A percentile compares a stretch with the other conserved stretches of the same genome.
phyloP scores from a whole-genome alignment of 2,888 invertebrate species.

The Ptychoptera albimana region DNA sequence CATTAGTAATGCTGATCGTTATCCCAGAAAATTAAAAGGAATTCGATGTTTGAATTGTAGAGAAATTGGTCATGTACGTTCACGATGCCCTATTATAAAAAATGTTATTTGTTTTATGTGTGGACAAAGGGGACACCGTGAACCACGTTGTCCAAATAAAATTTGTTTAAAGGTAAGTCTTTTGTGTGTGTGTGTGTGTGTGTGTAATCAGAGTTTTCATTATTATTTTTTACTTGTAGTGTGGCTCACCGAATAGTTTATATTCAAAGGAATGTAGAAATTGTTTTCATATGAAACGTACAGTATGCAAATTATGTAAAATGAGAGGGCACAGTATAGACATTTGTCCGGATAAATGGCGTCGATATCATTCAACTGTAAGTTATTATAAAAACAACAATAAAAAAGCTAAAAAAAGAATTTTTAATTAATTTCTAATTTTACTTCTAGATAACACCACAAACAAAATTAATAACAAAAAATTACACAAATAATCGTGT shows the following conservation, averaged over 20 bases:
- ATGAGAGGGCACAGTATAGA: conserved; percentile 42
- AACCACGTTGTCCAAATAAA: conserved; percentile 49
- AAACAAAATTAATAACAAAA: not conserved
- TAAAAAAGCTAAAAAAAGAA: too few species aligned
- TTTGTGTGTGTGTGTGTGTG: conserved; percentile 6
- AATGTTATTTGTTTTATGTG: conserved; percentile 48
- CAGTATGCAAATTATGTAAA: conserved; percentile 42
- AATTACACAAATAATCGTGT: not conserved
- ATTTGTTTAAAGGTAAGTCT: conserved; percentile 50
- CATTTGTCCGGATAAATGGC: conserved; percentile 58
- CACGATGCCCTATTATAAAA: conserved; percentile 39
- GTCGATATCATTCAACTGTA: conserved; percentile 58
- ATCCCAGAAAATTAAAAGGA: conserved; percentile 17
- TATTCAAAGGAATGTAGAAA: conserved; percentile 42
- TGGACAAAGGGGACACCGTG: conserved; percentile 45
- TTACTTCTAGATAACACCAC: not conserved
- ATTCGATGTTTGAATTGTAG: conserved; percentile 47
- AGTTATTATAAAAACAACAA: too few species aligned
- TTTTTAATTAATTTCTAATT: conserved; percentile 2
- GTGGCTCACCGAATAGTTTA: conserved; percentile 42
- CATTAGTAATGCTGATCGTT: conserved; percentile 21
- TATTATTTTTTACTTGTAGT: conserved; percentile 35
- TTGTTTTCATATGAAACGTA: conserved; percentile 32
- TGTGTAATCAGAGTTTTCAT: not conserved
- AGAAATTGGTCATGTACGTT: conserved; percentile 43